A percentile compares a stretch with the other conserved stretches of the same genome.
These are phyloP conservation scores for Microplitis mediator DNA, from an alignment of 1,140 invertebrate genomes.

Conservation along the genomic window DNA sequence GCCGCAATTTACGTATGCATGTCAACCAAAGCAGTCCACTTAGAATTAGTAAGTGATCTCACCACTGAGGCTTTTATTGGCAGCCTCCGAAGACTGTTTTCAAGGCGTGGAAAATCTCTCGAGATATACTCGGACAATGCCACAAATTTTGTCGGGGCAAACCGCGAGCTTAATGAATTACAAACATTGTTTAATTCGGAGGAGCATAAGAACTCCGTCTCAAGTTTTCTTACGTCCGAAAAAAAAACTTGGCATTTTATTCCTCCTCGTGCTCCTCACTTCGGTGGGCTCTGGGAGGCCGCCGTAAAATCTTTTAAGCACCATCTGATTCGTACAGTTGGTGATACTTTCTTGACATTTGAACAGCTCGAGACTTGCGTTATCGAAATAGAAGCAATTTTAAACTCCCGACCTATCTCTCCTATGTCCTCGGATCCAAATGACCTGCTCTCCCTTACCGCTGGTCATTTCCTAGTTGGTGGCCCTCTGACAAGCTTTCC, in stretches of 20 bases:
- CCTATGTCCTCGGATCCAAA: not conserved
- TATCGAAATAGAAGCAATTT: not conserved
- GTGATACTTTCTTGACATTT: not conserved
- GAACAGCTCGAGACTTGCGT: not conserved
- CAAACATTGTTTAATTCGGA: not conserved
- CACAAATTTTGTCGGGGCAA: not conserved
- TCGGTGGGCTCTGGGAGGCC: conserved; percentile 5
- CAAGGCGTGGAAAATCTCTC: not conserved
- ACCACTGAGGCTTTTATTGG: not conserved
- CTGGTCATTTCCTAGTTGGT: not conserved
- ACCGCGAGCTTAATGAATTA: not conserved
- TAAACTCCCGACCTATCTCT: not conserved
- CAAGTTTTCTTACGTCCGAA: not conserved
- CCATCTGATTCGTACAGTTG: not conserved
- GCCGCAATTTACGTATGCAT: not conserved
- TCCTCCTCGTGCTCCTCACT: conserved; percentile 5
- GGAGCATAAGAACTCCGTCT: not conserved
- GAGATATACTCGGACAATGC: not conserved
- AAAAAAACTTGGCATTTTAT: not conserved
- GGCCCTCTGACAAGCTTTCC: not conserved
- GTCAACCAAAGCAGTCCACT: not conserved
- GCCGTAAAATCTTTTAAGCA: not conserved
- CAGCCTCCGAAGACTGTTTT: not conserved
- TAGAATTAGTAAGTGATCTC: not conserved
- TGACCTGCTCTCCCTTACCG: not conserved